Evolutionary conservation across 2,888 invertebrate species (phyloP), one percentile per base, ranked within the genome.

Genomic region (Tipula unca): DNA sequence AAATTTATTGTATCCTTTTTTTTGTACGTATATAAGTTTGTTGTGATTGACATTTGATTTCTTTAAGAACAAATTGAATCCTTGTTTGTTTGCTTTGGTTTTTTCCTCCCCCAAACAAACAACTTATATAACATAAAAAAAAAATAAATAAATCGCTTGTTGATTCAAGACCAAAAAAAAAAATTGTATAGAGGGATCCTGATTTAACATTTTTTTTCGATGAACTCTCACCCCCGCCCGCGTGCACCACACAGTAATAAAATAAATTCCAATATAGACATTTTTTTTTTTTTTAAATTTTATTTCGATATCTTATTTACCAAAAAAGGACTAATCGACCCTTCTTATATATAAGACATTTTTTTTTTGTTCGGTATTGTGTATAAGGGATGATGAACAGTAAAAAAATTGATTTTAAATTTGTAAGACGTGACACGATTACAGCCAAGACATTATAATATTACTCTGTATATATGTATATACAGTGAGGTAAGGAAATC

Each of bases 351-450:
- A 83, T 29, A 35, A 32, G 83, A 83, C n/a, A 32, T 32, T 83
- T 83, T 13, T 35, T 29, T 29, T 29, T 29, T 10, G n/a, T 13
- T 13, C 29, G n/a, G 35, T 17, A 48, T 48, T 39, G 39, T n/a
- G 6, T 48, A 83, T 17, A 83, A 83, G 83, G 83, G 83, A 35
- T 83, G 29, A 10, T 14, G n/a, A 83, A 83, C 25, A 69, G 17
- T 14, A 29, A 83, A 83, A 35, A 35, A 83, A 83, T 83, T 83
- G 83, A 83, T 83, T 83, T 35, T 32, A 83, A 83, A 83, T 83
- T 83, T 83, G 83, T 83, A 83, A 83, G 35, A 83, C 83, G 83
- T 83, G 83, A 83, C 83, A 83, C 29, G 32, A 32, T 83, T 83
- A 83, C 29, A 83, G 35, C 48, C n/a, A 48, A 48, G 48, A 48